Conservation (phyloP, 2,888 invertebrate species). For the Lithophane socia region DNA sequence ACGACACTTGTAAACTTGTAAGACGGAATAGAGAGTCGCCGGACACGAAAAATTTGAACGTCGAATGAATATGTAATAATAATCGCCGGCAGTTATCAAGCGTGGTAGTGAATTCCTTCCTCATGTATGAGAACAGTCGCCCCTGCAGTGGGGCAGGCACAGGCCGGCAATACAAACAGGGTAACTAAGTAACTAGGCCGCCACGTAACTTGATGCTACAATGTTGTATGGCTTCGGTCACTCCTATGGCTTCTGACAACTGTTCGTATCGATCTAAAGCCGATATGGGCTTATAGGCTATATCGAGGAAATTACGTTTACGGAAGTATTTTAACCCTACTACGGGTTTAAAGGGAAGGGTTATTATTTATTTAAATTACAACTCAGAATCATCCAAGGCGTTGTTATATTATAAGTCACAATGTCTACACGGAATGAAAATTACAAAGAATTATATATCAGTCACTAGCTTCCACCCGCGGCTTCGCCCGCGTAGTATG, state of each 20-base stretch:
- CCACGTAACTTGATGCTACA: not conserved
- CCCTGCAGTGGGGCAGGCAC: not conserved
- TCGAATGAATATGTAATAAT: no score
- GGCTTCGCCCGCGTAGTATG: no score
- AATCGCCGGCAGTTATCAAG: not conserved
- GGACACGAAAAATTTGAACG: not conserved
- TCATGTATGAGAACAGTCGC: not conserved
- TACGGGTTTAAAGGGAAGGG: not conserved
- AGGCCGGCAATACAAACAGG: not conserved
- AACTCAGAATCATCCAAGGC: no score
- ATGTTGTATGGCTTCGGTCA: slow-evolving; percentile 9
- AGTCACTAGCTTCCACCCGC: no score
- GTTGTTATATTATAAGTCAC: no score
- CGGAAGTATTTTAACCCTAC: not conserved
- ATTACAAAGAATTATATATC: no score
- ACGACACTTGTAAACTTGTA: no score
- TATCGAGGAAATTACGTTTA: not conserved
- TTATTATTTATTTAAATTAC: no score
- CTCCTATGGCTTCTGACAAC: slow-evolving; percentile 25
- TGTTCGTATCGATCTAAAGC: slow-evolving; percentile 20
- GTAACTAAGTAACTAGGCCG: slow-evolving; percentile 37
- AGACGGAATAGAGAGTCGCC: no score
- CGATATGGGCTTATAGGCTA: slow-evolving; percentile 12
- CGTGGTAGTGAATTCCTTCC: not conserved
- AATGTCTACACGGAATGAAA: no score